phyloP scores from a whole-genome alignment of 2,888 invertebrate species.

The Bombyx huttoni region DNA sequence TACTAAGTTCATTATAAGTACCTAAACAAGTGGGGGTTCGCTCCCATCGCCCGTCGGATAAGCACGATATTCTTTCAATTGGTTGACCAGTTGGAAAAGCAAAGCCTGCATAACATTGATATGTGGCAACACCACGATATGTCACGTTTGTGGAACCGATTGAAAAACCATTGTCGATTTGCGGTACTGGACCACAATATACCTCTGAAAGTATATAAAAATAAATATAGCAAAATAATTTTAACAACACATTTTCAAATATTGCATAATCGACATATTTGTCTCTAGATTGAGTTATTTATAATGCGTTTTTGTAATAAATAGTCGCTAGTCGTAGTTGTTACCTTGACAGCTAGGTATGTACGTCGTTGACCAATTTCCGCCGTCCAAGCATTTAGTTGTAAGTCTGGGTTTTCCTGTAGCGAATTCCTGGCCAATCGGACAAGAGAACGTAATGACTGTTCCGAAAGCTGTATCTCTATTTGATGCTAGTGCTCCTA shows the following conservation, averaged over 20 bases:
- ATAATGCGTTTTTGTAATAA: slow-evolving; percentile 3
- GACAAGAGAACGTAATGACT: slow-evolving; percentile 90
- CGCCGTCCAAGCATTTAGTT: slow-evolving; percentile 89
- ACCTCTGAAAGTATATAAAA: slow-evolving; percentile 79
- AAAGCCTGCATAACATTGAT: slow-evolving; percentile 97
- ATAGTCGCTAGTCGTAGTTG: slow-evolving; percentile 10
- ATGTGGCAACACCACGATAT: slow-evolving; percentile 92
- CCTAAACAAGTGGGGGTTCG: slow-evolving; percentile 91
- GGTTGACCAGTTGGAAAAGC: slow-evolving; percentile 91
- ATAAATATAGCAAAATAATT: slow-evolving; percentile 4
- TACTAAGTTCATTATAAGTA: slow-evolving; percentile 30
- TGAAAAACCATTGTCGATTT: slow-evolving; percentile 97
- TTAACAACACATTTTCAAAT: neutral
- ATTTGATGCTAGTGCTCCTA: slow-evolving; percentile 90
- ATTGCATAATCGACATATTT: neutral
- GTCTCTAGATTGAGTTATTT: neutral
- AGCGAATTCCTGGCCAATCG: slow-evolving; percentile 93
- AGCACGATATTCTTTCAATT: slow-evolving; percentile 90
- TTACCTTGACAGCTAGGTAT: slow-evolving; percentile 93
- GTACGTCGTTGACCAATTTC: slow-evolving; percentile 92
- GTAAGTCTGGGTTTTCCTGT: slow-evolving; percentile 88
- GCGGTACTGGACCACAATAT: slow-evolving; percentile 97
- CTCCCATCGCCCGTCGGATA: slow-evolving; percentile 93
- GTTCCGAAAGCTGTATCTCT: slow-evolving; percentile 94
- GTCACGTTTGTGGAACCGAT: slow-evolving; percentile 96